Evolutionary conservation across 2,113 vertebrate genomes (phyloP).

Genomic region (Origma solitaria): DNA sequence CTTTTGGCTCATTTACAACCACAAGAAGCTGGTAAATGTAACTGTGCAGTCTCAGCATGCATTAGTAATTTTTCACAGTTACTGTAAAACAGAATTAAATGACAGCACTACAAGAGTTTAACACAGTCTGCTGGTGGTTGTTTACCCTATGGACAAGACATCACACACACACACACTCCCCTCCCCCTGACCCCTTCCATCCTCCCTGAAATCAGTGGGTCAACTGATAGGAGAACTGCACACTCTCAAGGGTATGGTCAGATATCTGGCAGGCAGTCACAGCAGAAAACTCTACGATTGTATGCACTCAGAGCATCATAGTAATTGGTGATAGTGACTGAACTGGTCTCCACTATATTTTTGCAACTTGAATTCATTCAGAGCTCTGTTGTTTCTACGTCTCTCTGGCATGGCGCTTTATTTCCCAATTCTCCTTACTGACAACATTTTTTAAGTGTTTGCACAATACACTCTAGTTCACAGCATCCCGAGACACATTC

Average conservation of each 20-base stretch:
- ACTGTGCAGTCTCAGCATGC: not conserved
- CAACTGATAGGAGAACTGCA: not conserved
- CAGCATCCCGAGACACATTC: not conserved
- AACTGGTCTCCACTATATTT: not conserved
- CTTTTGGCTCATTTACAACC: not conserved
- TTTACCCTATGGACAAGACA: not conserved
- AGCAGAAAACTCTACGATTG: not conserved
- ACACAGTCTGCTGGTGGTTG: not conserved
- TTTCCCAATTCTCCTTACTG: not conserved
- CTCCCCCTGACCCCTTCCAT: not conserved
- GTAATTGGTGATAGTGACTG: not conserved
- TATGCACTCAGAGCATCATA: not conserved
- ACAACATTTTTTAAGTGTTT: not conserved
- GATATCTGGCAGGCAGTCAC: not conserved
- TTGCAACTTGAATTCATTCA: not conserved
- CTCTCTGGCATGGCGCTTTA: not conserved
- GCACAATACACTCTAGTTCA: not conserved
- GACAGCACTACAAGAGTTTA: not conserved
- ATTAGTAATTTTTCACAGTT: not conserved
- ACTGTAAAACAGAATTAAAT: not conserved
- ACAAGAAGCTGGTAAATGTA: not conserved
- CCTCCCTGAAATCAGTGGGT: not conserved
- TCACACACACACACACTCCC: not conserved
- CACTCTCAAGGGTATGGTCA: not conserved
- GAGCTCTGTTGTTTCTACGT: not conserved